A percentile compares a stretch with the other conserved stretches of the same genome.
Evolutionary conservation across 2,113 vertebrate genomes (phyloP).

Genomic region (Leptocoma aspasia): DNA sequence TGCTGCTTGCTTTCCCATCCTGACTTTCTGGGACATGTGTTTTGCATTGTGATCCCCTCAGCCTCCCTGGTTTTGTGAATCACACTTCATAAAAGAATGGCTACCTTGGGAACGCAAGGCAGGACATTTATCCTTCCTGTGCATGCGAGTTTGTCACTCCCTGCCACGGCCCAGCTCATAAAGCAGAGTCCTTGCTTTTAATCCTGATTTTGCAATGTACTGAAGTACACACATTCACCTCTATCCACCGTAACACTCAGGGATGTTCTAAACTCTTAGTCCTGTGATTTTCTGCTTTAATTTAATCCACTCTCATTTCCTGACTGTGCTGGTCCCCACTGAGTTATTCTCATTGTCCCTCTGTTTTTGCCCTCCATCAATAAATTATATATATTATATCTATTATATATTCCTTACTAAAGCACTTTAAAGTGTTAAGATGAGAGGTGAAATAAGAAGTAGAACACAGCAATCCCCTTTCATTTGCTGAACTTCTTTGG

Average conservation of each 20-base stretch:
- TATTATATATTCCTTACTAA: neutral
- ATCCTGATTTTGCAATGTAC: neutral
- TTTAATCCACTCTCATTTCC: neutral
- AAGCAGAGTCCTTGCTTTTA: neutral
- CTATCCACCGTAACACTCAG: neutral
- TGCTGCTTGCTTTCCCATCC: slow-evolving; percentile 6
- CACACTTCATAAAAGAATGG: slow-evolving; percentile 47
- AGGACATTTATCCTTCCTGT: neutral
- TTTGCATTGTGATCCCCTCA: neutral
- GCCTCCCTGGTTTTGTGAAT: slow-evolving; percentile 25
- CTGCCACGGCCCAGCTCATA: neutral
- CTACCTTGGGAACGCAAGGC: neutral
- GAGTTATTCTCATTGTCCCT: neutral
- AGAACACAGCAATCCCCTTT: neutral
- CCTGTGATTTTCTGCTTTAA: neutral
- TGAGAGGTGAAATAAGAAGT: neutral
- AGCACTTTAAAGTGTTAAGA: neutral
- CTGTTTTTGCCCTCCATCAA: neutral
- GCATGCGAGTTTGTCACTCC: neutral
- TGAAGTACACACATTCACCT: neutral
- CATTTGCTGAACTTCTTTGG: neutral
- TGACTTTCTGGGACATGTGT: slow-evolving; percentile 39
- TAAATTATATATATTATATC: neutral
- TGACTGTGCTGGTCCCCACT: neutral
- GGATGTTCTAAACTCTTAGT: neutral